These are phyloP conservation scores for Percopsis omiscomaycus DNA, from an alignment of 2,797 vertebrate genomes.

Conservation along the genomic window DNA sequence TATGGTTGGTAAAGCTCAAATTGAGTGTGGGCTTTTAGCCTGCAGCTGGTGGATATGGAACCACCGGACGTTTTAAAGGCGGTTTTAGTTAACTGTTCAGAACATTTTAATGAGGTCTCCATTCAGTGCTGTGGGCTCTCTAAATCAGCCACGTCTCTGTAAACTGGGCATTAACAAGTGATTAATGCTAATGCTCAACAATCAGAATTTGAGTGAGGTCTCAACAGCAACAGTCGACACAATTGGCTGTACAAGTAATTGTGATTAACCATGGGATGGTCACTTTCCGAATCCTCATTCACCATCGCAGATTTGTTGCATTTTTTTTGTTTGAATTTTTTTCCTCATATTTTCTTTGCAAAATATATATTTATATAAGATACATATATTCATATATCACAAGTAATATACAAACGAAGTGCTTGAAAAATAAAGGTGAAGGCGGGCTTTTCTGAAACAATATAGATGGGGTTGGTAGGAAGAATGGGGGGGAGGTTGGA, in stretches of 20 bases:
- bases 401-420: conserved; percentile 81
- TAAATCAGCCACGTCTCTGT: conserved; percentile 54
- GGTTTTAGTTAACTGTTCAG: conserved; percentile 56
- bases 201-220: conserved; percentile 57
- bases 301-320: conserved; percentile 35
- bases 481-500: conserved; percentile 27
- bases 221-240: conserved; percentile 54
- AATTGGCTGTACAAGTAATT: conserved; percentile 64
- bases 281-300: conserved; percentile 55
- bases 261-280: conserved; percentile 56
- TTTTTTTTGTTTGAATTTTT: conserved; percentile 59
- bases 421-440: conserved; percentile 76
- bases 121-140: conserved; percentile 67
- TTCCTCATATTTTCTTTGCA: conserved; percentile 71
- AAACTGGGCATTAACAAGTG: conserved; percentile 62
- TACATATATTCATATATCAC: conserved; percentile 80
- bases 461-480: conserved; percentile 42
- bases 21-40: conserved; percentile 64
- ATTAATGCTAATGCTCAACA: conserved; percentile 66
- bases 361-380: conserved; percentile 81
- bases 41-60: conserved; percentile 64
- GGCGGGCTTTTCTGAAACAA: conserved; percentile 54
- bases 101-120: conserved; percentile 62
- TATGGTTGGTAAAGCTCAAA: conserved; percentile 68
- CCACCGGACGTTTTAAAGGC: conserved; percentile 68